Evolutionary conservation across 2,888 invertebrate genomes (phyloP), one percentile per base, ranked within the genome.

Genomic region (Thelaira solivaga): DNA sequence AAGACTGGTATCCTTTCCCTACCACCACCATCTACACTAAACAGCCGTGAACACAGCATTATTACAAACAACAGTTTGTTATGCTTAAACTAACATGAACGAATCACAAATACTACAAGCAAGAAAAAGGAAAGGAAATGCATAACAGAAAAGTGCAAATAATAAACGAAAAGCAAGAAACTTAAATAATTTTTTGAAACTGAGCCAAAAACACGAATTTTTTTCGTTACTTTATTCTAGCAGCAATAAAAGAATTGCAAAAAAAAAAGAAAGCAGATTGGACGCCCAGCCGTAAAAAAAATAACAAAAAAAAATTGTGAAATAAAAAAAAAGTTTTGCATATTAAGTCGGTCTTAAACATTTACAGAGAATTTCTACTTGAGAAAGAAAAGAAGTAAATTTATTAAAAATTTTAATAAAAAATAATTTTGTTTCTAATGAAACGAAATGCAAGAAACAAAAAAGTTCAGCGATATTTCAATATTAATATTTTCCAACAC

Each of bases 131-230:
- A 62, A 59, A 71, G 57, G 8, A 31, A 75, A 55, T 61, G 34
- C 41, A 51, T 26, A 67, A 68, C 8, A 49, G 47, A 57, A 13
- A 16, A 34, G 6, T 34, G 31, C 11, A 8, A 51, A 26, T 8
- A 39, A 36, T 20, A 47, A 24, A 57, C 26, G 0, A 62, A 47
- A 22, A 26, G 20, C 57, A 39, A 69, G 36, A 57, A 45, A 59
- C 29, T 59, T 39, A 31, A 57, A 69, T 51, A 36, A 69, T 55
- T 72, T 65, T 57, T 72, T 76, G 76, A 76, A 78, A 69, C 78
- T 18, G 69, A 74, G 78, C 78, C 78, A 78, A 78, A 78, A 78
- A 74, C 47, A 65, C 78, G 78, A 78, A 47, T 45, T 34, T 24
- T 61, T 61, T 43, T 49, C 26, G n/a, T n/a, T n/a, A n/a, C n/a